Conservation (phyloP, 2,113 vertebrate species). For the Pseudois nayaur region DNA sequence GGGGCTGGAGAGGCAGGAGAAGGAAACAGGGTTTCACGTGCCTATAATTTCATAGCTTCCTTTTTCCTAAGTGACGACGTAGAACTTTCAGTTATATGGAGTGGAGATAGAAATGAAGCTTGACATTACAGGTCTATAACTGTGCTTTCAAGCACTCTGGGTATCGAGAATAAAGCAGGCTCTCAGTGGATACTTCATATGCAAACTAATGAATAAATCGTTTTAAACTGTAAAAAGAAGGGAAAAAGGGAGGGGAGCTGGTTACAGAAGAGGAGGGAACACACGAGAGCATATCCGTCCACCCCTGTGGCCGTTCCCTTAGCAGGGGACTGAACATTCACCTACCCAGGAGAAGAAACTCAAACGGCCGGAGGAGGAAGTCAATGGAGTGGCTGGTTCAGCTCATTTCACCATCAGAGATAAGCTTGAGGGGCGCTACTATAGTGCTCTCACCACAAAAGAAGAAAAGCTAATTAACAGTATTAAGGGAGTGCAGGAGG, state of each 20-base stretch:
- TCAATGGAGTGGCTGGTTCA: not conserved
- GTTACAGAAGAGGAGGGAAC: not conserved
- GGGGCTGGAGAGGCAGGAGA: not conserved
- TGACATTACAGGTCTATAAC: not conserved
- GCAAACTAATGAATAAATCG: not conserved
- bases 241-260: rapidly evolving
- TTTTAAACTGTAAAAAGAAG: not conserved
- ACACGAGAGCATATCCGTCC: not conserved
- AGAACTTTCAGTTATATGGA: not conserved
- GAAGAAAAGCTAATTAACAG: not conserved
- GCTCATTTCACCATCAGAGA: not conserved
- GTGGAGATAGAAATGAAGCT: not conserved
- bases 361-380: not conserved
- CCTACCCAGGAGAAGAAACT: not conserved
- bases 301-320: rapidly evolving
- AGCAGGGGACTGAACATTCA: not conserved
- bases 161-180: not conserved
- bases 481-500: not conserved
- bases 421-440: not conserved
- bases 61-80: not conserved
- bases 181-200: not conserved
- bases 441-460: not conserved
- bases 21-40: not conserved
- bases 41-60: not conserved
- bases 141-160: not conserved